Evolutionary conservation across 2,113 vertebrate genomes (phyloP), one percentile per base, ranked within the genome.

Genomic region (Oostethus manadensis): DNA sequence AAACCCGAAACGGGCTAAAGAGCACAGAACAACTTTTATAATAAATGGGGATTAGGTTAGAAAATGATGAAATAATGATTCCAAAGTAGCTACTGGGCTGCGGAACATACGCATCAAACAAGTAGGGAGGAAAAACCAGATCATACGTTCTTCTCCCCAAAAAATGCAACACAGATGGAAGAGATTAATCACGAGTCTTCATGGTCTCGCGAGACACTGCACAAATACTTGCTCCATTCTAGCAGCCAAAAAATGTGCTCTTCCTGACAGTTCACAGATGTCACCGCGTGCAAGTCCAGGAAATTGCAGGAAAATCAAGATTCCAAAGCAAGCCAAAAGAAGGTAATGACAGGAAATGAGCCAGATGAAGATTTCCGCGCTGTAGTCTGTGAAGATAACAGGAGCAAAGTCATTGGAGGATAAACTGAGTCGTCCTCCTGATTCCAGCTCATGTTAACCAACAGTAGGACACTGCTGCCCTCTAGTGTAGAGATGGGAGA

Each of bases 261-360:
- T 44, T 38, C n/a, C 20, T 48, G 3, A 14, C 1, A 10, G 23
- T 48, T 71, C 17, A 23, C 17, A 43, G 35, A 65, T 49, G 44
- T 10, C 0, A 21, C 5, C 1, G 5, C 40, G 53, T 8, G 1
- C 47, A 71, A 64, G 65, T 71, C 15, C 1, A 70, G 71, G 64
- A 77, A 80, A 78, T 42, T 50, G 16, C 60, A 47, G 44, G 3
- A 29, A 60, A 67, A 79, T 80, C 60, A 70, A 69, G 59, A 71
- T 46, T 51, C 29, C 0, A 6, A 63, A 18, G 2, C 8, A 6
- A 10, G 3, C 35, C 33, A 68, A 67, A 43, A 10, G 20, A 45
- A 49, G 29, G 35, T 62, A 79, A 84, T 71, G 46, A 66, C 67
- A 64, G 51, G 70, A 82, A 84, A 70, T 53, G 56, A 53, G 54